Evolutionary conservation across 2,888 invertebrate genomes (phyloP), one percentile per base, ranked within the genome.

Genomic region (Linyphia triangularis): DNA sequence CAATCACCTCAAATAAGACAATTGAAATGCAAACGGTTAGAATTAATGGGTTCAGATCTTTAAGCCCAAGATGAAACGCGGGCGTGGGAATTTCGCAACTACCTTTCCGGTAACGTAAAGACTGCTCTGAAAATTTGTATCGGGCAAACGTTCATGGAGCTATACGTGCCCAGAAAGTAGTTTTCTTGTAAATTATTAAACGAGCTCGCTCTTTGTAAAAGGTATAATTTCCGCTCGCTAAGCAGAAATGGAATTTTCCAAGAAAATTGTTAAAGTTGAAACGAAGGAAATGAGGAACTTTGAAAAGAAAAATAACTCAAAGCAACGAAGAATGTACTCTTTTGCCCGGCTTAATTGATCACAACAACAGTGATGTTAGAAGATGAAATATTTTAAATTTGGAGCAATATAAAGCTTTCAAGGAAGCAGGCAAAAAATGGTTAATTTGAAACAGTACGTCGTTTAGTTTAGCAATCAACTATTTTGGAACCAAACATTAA

Each of bases 11-110:
- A 7, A 30, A n/a, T n/a, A 13, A 28, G 19, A 40, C 70, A 43
- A 70, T 70, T n/a, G 70, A 70, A 70, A 70, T 40, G 43, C 70
- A 70, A 70, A 70, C 26, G 67, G 28, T 67, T 19, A 19, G n/a
- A n/a, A 37, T 9, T 19, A 22, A 70, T 22, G 16, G 70, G 43
- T 37, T 24, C 22, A 19, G 2, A 28, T 16, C 16, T n/a, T 33
- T 67, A 33, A 19, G 26, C 16, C 19, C n/a, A 19, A 10, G 43
- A 16, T 70, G 33, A 19, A 40, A 26, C 24, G 24, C 30, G n/a
- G 0, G 5, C 51, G 51, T 51, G 51, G 51, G 51, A 51, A 51
- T 16, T 16, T 51, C n/a, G 51, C n/a, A 3, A 16, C n/a, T n/a
- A n/a, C n/a, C n/a, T n/a, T n/a, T n/a, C n/a, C n/a, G n/a, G n/a